Evolutionary conservation across 1,140 invertebrate species (phyloP).

Genomic region (Yoshiicerus persimilis): DNA sequence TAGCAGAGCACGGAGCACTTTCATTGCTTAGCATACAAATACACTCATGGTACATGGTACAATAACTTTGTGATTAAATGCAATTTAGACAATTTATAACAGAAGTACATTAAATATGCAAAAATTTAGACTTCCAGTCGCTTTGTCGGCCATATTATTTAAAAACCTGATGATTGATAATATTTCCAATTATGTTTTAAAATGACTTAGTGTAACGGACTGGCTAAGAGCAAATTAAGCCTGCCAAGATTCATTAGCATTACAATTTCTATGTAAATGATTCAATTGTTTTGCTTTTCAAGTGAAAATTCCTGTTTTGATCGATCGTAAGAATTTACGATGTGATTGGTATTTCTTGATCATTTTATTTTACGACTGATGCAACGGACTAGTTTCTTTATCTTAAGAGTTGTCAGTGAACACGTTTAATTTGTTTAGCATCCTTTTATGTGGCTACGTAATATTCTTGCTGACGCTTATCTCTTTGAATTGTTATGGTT

Average conservation of each 20-base stretch:
- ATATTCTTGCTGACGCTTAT: neutral
- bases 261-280: neutral
- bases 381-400: neutral
- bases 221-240: neutral
- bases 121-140: neutral
- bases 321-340: neutral
- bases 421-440: neutral
- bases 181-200: neutral
- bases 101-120: neutral
- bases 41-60: neutral
- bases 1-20: neutral
- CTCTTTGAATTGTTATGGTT: neutral
- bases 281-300: neutral
- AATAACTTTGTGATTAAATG: neutral
- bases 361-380: neutral
- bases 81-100: neutral
- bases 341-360: neutral
- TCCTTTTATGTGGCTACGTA: neutral
- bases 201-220: neutral
- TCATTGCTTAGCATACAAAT: too few species aligned
- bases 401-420: neutral
- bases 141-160: neutral
- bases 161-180: conserved; percentile 3
- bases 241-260: neutral
- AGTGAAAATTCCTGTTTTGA: neutral